phyloP scores from a whole-genome alignment of 2,797 vertebrate genomes.

The Hippoglossus hippoglossus region DNA sequence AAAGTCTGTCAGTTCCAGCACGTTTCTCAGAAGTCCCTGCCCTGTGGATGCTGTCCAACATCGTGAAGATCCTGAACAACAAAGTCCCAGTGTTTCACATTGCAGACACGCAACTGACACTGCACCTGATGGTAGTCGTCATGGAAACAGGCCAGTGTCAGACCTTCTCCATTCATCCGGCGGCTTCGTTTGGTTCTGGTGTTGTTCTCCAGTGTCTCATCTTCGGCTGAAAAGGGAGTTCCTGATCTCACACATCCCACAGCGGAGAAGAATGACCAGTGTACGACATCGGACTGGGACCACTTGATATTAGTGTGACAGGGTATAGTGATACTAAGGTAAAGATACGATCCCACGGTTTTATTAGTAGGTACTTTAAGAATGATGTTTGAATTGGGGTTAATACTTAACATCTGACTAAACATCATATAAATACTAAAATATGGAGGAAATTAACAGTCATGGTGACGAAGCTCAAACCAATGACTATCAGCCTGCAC shows the following conservation, averaged over 20 bases:
- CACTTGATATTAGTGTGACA: constrained; percentile 24
- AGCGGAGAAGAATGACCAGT: constrained; percentile 37
- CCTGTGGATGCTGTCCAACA: too few species aligned
- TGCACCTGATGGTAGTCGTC: constrained; percentile 49
- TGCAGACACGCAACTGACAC: constrained; percentile 44
- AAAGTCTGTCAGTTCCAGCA: too few species aligned
- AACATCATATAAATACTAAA: too few species aligned
- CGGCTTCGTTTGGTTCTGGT: background rate
- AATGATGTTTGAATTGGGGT: too few species aligned
- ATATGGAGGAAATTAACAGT: too few species aligned
- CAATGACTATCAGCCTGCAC: too few species aligned
- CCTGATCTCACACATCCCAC: constrained; percentile 52
- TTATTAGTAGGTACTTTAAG: too few species aligned
- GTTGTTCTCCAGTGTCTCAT: constrained; percentile 32
- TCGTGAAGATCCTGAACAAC: background rate
- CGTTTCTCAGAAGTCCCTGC: too few species aligned
- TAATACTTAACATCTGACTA: too few species aligned
- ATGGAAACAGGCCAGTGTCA: constrained; percentile 47
- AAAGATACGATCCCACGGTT: constrained; percentile 7
- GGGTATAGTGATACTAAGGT: background rate
- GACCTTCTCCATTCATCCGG: constrained; percentile 32
- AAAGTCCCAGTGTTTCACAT: constrained; percentile 48
- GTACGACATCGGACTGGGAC: constrained; percentile 18
- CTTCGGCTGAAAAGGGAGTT: constrained; percentile 34
- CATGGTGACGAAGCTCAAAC: too few species aligned